These are phyloP conservation scores for Pristionchus exspectatus DNA, from an alignment of 2,888 invertebrate genomes.

Conservation along the genomic window DNA sequence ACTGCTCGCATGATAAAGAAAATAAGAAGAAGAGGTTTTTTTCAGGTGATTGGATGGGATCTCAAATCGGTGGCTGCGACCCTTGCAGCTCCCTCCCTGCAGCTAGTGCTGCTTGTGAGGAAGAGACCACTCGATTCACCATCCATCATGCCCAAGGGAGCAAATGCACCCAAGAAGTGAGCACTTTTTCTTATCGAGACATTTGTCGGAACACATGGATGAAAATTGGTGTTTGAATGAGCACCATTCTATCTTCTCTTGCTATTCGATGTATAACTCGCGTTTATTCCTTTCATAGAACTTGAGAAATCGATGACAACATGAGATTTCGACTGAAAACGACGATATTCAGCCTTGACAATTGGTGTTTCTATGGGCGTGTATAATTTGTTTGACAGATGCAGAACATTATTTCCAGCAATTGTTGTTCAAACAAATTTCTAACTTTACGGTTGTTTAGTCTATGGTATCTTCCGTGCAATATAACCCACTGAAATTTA, in stretches of 20 bases:
- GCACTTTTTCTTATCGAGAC: not conserved
- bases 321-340: too few relatives aligned
- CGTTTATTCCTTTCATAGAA: too few relatives aligned
- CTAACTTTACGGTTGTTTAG: not conserved
- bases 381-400: not conserved
- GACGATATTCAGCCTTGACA: too few relatives aligned
- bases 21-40: not conserved
- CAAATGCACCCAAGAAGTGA: constrained; percentile 50
- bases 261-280: too few relatives aligned
- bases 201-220: not conserved
- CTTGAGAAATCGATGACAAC: too few relatives aligned
- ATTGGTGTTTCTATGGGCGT: not conserved
- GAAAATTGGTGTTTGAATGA: not conserved
- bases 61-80: constrained; percentile 65
- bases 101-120: constrained; percentile 85
- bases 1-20: not conserved
- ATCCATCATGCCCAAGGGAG: not conserved
- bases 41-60: constrained; percentile 70
- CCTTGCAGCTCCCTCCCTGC: constrained; percentile 61
- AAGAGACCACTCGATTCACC: constrained; percentile 52
- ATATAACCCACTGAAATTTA: not conserved
- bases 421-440: not conserved
- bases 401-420: not conserved
- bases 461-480: not conserved
- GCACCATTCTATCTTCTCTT: too few relatives aligned